These are phyloP conservation scores for Euclidia mi DNA, from an alignment of 2,888 invertebrate species.

Conservation along the genomic window DNA sequence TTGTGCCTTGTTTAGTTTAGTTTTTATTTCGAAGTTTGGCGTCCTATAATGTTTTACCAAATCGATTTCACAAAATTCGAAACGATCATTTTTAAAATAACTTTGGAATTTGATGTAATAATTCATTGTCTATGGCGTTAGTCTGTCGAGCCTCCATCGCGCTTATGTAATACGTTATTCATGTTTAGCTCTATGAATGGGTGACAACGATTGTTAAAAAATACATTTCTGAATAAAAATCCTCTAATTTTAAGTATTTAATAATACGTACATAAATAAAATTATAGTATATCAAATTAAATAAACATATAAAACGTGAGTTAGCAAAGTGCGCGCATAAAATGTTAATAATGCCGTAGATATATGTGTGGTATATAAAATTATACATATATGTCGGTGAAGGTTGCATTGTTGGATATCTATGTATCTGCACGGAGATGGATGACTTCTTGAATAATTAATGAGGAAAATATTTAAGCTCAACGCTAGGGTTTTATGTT, in stretches of 20 bases:
- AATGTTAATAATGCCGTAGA: slow-evolving; percentile 12
- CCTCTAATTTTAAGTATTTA: slow-evolving; percentile 14
- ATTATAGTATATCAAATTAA: slow-evolving; percentile 30
- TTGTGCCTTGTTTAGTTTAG: slow-evolving; percentile 1
- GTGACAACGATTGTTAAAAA: neutral
- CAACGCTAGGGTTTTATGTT: slow-evolving; percentile 16
- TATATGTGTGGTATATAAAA: slow-evolving; percentile 2
- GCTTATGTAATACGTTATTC: slow-evolving; percentile 4
- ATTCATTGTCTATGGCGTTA: slow-evolving; percentile 1
- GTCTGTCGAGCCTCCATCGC: neutral
- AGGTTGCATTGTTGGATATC: slow-evolving; percentile 52
- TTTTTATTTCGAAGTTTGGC: neutral
- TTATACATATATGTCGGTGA: slow-evolving; percentile 54
- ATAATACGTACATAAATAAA: slow-evolving; percentile 15
- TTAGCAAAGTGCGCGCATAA: slow-evolving; percentile 5
- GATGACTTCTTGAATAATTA: slow-evolving; percentile 54
- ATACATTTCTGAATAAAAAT: slow-evolving; percentile 13
- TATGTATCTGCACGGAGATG: slow-evolving; percentile 53
- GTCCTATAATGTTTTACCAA: too few species aligned
- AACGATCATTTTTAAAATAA: too few species aligned
- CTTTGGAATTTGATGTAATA: neutral
- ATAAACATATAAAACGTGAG: slow-evolving; percentile 33
- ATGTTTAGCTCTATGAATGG: neutral
- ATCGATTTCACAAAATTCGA: too few species aligned
- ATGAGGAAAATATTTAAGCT: slow-evolving; percentile 54